Conservation (phyloP, 2,797 vertebrate species). For the Poecilia gillii region DNA sequence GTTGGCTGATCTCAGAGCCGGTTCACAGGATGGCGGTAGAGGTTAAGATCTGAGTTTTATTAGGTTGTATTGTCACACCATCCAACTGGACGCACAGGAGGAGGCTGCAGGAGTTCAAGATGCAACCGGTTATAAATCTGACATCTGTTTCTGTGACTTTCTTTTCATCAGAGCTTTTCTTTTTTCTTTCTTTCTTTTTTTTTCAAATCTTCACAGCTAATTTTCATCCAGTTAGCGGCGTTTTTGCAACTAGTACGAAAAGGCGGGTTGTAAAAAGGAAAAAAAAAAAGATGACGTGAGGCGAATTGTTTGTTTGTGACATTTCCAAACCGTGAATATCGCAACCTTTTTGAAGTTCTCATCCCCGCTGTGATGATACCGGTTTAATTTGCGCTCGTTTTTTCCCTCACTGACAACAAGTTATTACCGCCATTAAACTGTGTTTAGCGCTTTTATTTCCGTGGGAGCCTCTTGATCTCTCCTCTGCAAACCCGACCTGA, state of each 20-base stretch:
- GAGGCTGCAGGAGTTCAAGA: constrained; percentile 66
- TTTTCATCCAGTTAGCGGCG: neutral
- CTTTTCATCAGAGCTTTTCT: constrained; percentile 59
- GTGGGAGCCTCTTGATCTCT: constrained; percentile 77
- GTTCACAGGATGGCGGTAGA: constrained; percentile 49
- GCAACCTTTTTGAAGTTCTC: constrained; percentile 26
- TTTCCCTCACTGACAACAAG: constrained; percentile 77
- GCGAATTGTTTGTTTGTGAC: constrained; percentile 1
- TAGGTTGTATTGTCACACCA: constrained; percentile 64
- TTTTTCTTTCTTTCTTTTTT: constrained; percentile 18
- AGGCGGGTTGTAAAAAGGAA: neutral
- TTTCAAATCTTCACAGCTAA: neutral
- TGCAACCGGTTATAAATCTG: constrained; percentile 73
- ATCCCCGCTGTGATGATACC: constrained; percentile 29
- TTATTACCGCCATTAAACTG: constrained; percentile 82
- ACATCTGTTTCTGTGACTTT: constrained; percentile 61
- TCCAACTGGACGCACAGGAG: constrained; percentile 73
- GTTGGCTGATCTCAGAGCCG: constrained; percentile 54
- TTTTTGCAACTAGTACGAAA: neutral
- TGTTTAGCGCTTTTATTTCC: constrained; percentile 81
- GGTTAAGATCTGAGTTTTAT: constrained; percentile 59
- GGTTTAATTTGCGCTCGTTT: constrained; percentile 43
- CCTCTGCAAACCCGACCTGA: constrained; percentile 75
- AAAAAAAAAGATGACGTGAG: neutral
- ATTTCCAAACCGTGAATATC: neutral